Base-by-base conservation (phyloP, 2,113 vertebrate genomes). In the Collichthys lucidus region DNA sequence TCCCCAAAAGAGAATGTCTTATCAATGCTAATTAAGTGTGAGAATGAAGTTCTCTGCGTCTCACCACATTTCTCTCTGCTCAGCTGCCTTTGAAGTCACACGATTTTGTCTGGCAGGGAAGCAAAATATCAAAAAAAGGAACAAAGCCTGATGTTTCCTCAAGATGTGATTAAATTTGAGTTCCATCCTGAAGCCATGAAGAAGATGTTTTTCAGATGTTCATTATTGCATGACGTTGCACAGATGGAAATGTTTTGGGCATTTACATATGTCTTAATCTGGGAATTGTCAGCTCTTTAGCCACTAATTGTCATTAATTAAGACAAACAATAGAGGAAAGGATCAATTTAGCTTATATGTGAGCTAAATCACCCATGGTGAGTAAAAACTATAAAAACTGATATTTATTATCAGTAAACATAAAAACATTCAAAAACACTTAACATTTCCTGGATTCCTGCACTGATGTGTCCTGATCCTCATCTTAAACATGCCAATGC, bases 21-120 rank as follows among this genome's bases (percentile, higher is more conserved):
- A 82, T 76, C 49, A 53, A 22, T 1, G 17, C 55, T 87, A 83
- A 88, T 84, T 76, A 86, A 83, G 79, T 81, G 74, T 22, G 55
- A 73, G 29, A 69, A 59, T 47, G 35, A 85, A 71, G 69, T 52
- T 60, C 26, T 68, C 31, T 65, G 69, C 14, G 46, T 80, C 53
- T 73, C 62, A 20, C 63, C 60, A 68, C 5, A 11, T 46, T 52
- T 75, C 47, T 56, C 53, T 76, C 49, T 68, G 63, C 26, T 75
- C 74, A 52, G 67, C 50, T 59, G n/a, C 79, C 60, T 89, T 89
- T 91, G 79, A 86, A 88, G 68, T 71, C 50, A 81, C 72, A 74
- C 53, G 19, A 76, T 71, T 73, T 16, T 2, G 57, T 78, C 68
- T 50, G 26, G 22, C 76, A 63, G 75, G 50, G 49, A 55, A 49